These are phyloP conservation scores for Thelaira solivaga DNA, from an alignment of 2,888 invertebrate species.

Conservation along the genomic window DNA sequence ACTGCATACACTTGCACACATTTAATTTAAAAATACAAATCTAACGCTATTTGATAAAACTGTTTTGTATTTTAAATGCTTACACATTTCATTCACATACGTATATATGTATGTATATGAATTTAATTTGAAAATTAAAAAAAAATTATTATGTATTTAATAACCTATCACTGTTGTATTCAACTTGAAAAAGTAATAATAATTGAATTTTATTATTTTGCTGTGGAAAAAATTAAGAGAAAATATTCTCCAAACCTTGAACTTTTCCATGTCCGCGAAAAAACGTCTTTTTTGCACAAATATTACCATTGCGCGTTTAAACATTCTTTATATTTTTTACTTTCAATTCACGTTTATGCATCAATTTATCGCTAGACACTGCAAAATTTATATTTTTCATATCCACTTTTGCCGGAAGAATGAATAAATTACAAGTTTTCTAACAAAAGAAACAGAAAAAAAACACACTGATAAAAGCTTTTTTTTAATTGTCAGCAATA, in stretches of 20 bases:
- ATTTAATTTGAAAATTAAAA: neutral
- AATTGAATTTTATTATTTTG: neutral
- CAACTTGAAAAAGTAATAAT: neutral
- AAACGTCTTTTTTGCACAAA: slow-evolving; percentile 34
- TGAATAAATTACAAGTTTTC: neutral
- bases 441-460: neutral
- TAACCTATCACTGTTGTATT: neutral
- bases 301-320: slow-evolving; percentile 22
- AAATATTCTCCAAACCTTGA: slow-evolving; percentile 28
- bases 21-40: too few species aligned
- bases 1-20: too few species aligned
- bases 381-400: neutral
- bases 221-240: neutral
- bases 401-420: slow-evolving; percentile 31
- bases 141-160: neutral
- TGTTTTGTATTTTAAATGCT: too few species aligned
- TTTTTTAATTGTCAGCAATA: slow-evolving; percentile 19
- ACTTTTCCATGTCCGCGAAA: slow-evolving; percentile 1
- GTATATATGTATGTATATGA: neutral
- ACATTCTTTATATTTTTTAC: slow-evolving; percentile 10
- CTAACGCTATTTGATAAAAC: too few species aligned
- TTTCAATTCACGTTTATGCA: neutral
- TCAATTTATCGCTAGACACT: neutral
- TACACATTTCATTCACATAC: too few species aligned
- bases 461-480: neutral